Evolutionary conservation across 2,113 vertebrate genomes (phyloP), one percentile per base, ranked within the genome.

Genomic region (Charadrius vociferus): DNA sequence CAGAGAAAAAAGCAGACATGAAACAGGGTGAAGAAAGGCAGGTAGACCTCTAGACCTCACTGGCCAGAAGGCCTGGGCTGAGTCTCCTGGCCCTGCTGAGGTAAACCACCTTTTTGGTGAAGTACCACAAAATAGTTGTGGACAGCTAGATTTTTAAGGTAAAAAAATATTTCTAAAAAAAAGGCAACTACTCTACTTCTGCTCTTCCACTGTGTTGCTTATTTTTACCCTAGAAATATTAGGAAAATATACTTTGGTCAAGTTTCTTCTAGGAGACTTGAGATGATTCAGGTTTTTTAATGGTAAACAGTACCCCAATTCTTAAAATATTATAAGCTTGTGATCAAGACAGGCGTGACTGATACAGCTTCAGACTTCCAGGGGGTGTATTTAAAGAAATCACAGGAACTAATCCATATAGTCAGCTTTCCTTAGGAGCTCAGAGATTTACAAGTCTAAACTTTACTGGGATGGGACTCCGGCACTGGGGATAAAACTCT

Each of bases 331-430:
- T 52, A 37, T 11, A 92, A 23, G 36, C 34, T 30, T 73, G 62
- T 56, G 66, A 80, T 53, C 39, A 80, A 65, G n/a, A 41, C 61
- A 80, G 63, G 62, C 1, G 0, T 77, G 78, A 91, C 77, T 71
- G 83, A 91, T 52, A 73, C 37, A 84, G 80, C 67, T 94, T 66
- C 81, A 75, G 43, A 49, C 29, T 79, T 91, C 52, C 66, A 87
- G 65, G 52, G 47, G 62, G 27, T 0, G 0, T 67, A 93, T 90
- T 90, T 90, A 82, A 90, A 77, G 87, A 81, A 63, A 21, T 80
- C 87, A 74, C 47, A 96, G 81, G 52, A 94, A 88, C 81, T 80
- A 88, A 91, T 85, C 78, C 58, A 80, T 93, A 53, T 10, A 87
- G 49, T 34, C 68, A 89, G 56, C 32, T 91, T 91, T 96, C 66